phyloP scores from a whole-genome alignment of 2,888 invertebrate species.

The Archaeoteleia sp. region DNA sequence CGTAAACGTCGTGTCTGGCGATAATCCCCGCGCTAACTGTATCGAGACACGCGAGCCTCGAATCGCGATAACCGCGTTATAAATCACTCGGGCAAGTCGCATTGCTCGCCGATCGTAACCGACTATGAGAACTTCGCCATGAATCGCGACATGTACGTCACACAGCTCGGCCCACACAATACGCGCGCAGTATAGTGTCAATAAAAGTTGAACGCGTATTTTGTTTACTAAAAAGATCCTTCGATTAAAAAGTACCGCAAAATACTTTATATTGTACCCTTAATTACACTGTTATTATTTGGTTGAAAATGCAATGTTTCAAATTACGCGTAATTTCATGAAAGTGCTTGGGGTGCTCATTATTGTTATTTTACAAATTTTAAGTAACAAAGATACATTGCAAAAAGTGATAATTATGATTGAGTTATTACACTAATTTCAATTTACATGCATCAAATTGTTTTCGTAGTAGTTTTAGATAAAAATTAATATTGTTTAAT shows the following conservation, averaged over 20 bases:
- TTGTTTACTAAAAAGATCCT: constrained; percentile 4
- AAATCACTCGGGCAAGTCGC: constrained; percentile 51
- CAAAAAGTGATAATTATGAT: too few species aligned
- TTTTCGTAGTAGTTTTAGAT: too few species aligned
- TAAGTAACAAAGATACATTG: too few species aligned
- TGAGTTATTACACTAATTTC: too few species aligned
- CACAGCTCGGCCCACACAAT: constrained; percentile 9
- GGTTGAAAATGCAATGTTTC: too few species aligned
- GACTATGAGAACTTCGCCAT: constrained; percentile 30
- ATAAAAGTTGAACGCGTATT: constrained; percentile 21
- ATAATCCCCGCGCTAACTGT: constrained; percentile 57
- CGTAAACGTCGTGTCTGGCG: constrained; percentile 49
- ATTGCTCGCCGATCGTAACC: constrained; percentile 34
- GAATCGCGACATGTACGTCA: constrained; percentile 37
- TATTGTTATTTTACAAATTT: too few species aligned
- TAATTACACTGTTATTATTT: background rate
- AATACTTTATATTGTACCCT: background rate
- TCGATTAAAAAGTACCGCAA: background rate
- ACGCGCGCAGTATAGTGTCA: constrained; percentile 19
- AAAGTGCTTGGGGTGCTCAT: too few species aligned
- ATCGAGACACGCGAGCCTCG: constrained; percentile 52
- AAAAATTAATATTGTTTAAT: too few species aligned
- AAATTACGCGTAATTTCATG: too few species aligned
- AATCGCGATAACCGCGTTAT: constrained; percentile 46
- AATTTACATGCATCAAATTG: too few species aligned